Evolutionary conservation across 1,140 invertebrate species (phyloP).

Genomic region (Cardiocondyla obscurior): DNA sequence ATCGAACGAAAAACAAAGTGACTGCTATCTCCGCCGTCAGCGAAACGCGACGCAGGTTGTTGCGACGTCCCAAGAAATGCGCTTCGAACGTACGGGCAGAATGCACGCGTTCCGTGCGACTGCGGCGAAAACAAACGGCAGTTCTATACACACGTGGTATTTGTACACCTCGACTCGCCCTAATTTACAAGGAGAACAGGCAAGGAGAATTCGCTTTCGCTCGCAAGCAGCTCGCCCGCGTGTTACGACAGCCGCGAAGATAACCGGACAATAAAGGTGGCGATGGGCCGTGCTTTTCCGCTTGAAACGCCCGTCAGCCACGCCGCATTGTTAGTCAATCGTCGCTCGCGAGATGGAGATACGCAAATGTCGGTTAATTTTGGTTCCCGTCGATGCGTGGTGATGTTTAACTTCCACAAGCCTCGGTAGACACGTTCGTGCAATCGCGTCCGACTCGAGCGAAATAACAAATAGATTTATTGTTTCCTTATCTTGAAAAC

Average conservation of each 20-base stretch:
- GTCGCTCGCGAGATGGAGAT: conserved; percentile 40
- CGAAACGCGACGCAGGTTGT: conserved; percentile 27
- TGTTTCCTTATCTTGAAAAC: background rate
- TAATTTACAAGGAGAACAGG: conserved; percentile 46
- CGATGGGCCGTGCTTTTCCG: conserved; percentile 5
- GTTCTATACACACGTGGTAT: conserved; percentile 13
- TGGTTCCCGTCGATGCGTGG: background rate
- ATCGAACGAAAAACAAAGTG: background rate
- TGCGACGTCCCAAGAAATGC: conserved; percentile 41
- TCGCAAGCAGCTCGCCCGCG: background rate
- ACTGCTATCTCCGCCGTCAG: conserved; percentile 20
- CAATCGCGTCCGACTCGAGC: background rate
- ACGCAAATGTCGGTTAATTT: conserved; percentile 19
- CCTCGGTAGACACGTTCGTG: background rate
- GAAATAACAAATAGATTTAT: background rate
- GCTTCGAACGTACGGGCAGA: conserved; percentile 28
- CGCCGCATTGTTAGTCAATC: conserved; percentile 31
- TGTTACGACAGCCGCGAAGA: background rate
- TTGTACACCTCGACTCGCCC: conserved; percentile 27
- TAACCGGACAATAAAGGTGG: background rate
- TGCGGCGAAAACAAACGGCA: conserved; percentile 51
- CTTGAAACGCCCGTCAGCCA: background rate
- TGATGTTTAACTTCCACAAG: background rate
- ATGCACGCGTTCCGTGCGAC: background rate
- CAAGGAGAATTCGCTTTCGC: conserved; percentile 26